Evolutionary conservation across 2,113 vertebrate species (phyloP).

Genomic region (Syrmaticus mikado): DNA sequence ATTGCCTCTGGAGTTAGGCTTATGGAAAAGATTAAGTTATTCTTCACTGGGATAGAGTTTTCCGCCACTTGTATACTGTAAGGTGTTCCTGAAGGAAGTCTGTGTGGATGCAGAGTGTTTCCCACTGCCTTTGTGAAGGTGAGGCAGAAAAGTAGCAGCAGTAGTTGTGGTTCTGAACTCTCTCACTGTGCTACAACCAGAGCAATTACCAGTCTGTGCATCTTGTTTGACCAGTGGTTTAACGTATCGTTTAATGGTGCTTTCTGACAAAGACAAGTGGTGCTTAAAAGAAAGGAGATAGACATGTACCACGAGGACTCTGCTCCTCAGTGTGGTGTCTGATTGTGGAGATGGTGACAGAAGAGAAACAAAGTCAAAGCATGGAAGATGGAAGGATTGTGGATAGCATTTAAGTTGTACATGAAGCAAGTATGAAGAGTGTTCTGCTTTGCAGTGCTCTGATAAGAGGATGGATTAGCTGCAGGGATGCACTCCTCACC

Average conservation of each 20-base stretch:
- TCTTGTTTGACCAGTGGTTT: background rate
- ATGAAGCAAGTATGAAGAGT: background rate
- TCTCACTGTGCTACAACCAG: background rate
- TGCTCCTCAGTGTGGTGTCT: background rate
- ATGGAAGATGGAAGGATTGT: background rate
- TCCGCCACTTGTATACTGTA: background rate
- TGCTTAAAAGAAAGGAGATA: background rate
- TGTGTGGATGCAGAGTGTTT: background rate
- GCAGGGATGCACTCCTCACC: background rate
- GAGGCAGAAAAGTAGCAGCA: background rate
- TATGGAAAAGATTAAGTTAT: background rate
- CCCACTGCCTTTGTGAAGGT: background rate
- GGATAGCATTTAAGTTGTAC: background rate
- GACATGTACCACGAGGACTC: background rate
- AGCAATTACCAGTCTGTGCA: background rate
- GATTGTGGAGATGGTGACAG: background rate
- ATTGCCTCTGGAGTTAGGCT: background rate
- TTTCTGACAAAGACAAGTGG: background rate
- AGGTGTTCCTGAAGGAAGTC: background rate
- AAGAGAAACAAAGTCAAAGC: background rate
- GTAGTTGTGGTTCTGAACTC: background rate
- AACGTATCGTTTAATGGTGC: fast-evolving
- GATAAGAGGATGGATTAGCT: background rate
- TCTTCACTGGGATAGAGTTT: background rate
- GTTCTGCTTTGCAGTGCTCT: background rate